Evolutionary conservation across 64 coral and sea anemone genomes (phyloP), one percentile per base, ranked within the genome.

Genomic region (Porites australiensis): DNA sequence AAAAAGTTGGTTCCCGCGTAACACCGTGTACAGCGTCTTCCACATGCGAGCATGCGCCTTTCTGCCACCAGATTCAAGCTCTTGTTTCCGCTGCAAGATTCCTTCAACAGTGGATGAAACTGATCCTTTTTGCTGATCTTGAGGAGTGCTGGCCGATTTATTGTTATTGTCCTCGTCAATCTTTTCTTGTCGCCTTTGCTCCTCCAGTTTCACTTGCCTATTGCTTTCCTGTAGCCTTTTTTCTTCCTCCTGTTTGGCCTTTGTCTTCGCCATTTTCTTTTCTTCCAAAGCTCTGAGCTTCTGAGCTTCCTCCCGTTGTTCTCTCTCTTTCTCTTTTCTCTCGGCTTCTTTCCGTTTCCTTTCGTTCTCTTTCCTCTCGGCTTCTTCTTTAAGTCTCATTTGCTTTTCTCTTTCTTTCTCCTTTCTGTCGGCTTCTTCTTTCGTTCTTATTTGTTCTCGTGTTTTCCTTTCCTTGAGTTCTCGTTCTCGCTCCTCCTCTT

Each of bases 41-140:
- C 95, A 98, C 5, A 77, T 84, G 64, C 88, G 88, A n/a, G 53
- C 68, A 70, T 70, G 59, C 5, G 88, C 75, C 74, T 90, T 98
- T 62, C 80, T 58, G 74, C 92, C 92, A 20, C 92, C 92, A 50
- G 87, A 37, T 57, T 94, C 88, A 55, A 98, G 82, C 52, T 98
- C 95, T 58, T 98, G 95, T 90, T 94, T 98, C 51, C 92, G 52
- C 69, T 94, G 92, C 13, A 98, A 93, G 70, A 98, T 75, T 2
- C 95, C 95, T 51, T 96, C 95, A 60, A 89, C 53, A 47, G 59
- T 46, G 21, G 79, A 80, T 18, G 54, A 68, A 48, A 68, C 63
- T 12, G 87, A 72, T 8, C 9, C 86, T 37, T 79, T 54, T 19
- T 61, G 19, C 77, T 79, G 47, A 58, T 88, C 72, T 27, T 89